These are phyloP conservation scores for Smutsia temminckii DNA, from an alignment of 2,797 vertebrate genomes.

Conservation along the genomic window DNA sequence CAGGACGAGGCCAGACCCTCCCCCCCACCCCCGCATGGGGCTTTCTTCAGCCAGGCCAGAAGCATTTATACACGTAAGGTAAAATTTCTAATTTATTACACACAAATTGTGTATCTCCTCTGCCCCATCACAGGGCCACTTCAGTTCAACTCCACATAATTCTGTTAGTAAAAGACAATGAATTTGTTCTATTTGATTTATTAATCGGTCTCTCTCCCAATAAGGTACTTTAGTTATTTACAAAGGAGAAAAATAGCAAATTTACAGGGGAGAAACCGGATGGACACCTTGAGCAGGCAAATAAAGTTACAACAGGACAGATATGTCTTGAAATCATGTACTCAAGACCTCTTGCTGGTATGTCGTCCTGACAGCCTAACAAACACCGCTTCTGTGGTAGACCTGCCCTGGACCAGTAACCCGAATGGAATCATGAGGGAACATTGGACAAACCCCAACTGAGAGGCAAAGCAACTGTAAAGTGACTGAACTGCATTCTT, in stretches of 20 bases:
- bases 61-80: background rate
- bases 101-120: background rate
- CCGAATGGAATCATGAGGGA: background rate
- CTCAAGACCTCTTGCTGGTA: background rate
- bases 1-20: background rate
- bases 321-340: no score
- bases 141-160: background rate
- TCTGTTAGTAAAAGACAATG: background rate
- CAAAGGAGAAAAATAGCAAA: background rate
- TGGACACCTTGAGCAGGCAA: background rate
- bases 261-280: background rate
- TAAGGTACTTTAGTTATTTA: background rate
- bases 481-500: background rate
- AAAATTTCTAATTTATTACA: background rate
- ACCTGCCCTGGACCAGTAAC: background rate
- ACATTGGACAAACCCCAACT: background rate
- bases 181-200: background rate
- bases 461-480: background rate
- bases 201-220: background rate
- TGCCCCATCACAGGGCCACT: background rate
- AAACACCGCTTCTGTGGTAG: background rate
- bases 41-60: background rate
- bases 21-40: no score
- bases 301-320: background rate
- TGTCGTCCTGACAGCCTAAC: background rate